These are phyloP conservation scores for Cenopis cana DNA, from an alignment of 2,888 invertebrate species.

Conservation along the genomic window DNA sequence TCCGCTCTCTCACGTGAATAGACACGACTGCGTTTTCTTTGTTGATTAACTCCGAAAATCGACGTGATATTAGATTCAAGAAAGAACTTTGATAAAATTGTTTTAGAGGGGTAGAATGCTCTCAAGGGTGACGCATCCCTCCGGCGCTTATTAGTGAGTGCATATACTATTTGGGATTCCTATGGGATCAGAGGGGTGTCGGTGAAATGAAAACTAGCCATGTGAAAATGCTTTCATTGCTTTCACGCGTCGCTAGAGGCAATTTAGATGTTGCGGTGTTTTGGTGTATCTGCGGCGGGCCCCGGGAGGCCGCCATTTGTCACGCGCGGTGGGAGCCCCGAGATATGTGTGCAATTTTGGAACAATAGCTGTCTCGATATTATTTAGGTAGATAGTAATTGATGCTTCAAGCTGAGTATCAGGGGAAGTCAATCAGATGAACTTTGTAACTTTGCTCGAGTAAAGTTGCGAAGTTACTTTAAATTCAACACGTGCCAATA, in stretches of 20 bases:
- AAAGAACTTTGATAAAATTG: slow-evolving; percentile 42
- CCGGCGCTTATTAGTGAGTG: slow-evolving; percentile 74
- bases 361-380: slow-evolving; percentile 55
- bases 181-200: slow-evolving; percentile 74
- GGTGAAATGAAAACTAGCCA: slow-evolving; percentile 80
- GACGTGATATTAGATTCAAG: slow-evolving; percentile 41
- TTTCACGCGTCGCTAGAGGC: slow-evolving; percentile 81
- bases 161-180: slow-evolving; percentile 81
- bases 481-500: too few species aligned
- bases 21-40: slow-evolving; percentile 27
- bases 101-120: slow-evolving; percentile 37
- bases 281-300: slow-evolving; percentile 60
- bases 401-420: slow-evolving; percentile 8
- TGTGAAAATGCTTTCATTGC: slow-evolving; percentile 84
- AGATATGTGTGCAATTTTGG: slow-evolving; percentile 59
- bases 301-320: slow-evolving; percentile 64
- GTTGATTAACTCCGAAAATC: slow-evolving; percentile 41
- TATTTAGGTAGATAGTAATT: slow-evolving; percentile 26
- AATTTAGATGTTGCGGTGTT: slow-evolving; percentile 79
- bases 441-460: background rate
- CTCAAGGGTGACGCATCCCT: slow-evolving; percentile 53
- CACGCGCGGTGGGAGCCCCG: slow-evolving; percentile 64
- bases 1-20: slow-evolving; percentile 19
- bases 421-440: background rate
- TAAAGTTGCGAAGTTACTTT: background rate